Evolutionary conservation across 2,797 vertebrate genomes (phyloP), one percentile per base, ranked within the genome.

Genomic region (Oreochromis mossambicus): DNA sequence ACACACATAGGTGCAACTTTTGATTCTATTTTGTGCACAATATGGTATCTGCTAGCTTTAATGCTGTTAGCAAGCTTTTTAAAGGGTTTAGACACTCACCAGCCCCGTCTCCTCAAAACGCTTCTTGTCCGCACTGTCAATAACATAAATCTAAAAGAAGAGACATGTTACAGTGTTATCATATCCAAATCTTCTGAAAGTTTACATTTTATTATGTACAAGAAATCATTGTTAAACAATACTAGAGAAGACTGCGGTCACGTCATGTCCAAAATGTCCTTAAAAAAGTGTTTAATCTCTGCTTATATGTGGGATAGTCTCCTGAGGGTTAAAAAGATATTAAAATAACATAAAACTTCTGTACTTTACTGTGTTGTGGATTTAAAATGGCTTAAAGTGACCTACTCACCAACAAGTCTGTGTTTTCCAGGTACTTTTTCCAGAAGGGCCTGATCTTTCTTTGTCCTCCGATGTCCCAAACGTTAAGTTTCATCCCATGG

Each of bases 391-490:
- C 5, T 61, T 41, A 3, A 9, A 50, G 43, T 4, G 50, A 21
- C 11, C 21, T 38, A 84, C 93, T 94, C 90, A 98, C 97, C 97
- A 98, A 90, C 83, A 98, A 91, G 92, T 98, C 97, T 50, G 97
- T 98, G 89, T 97, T 97, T 88, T 97, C 97, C 91, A 98, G 94
- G 61, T 98, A 98, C 87, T 98, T 98, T 92, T 96, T 98, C 97
- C 98, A 98, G 92, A 98, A 98, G 0, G 97, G 83, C 17, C 97
- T 95, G 87, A 98, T 97, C 90, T 97, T 97, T 89, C 97, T 96
- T 90, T 98, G 97, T 80, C 97, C 97, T 70, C 97, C 97, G 0
- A 98, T 98, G 91, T 98, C 97, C 98, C 98, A 98, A 8, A 98
- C 97, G 0, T 97, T 97, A 50, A 98, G 96, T 93, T 97, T 98